Conservation (phyloP, 2,797 vertebrate genomes). For the Sebastes steindachneri region DNA sequence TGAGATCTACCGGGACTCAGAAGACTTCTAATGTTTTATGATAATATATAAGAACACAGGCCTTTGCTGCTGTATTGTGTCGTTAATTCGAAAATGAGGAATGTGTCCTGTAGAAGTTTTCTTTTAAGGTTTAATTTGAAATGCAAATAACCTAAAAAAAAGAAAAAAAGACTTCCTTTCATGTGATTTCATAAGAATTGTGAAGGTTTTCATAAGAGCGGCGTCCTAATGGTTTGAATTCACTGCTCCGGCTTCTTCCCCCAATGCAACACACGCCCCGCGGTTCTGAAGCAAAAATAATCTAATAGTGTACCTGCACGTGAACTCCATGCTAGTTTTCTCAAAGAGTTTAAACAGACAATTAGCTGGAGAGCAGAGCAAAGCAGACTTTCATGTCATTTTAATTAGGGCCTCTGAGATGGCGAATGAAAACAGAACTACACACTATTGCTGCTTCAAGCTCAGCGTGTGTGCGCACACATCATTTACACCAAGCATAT, state of each 20-base stretch:
- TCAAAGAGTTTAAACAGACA: constrained; percentile 38
- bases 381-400: constrained; percentile 29
- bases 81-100: background rate
- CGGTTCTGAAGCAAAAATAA: background rate
- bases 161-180: background rate
- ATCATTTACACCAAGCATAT: background rate
- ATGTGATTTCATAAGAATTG: background rate
- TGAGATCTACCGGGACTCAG: background rate
- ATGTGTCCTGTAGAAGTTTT: background rate
- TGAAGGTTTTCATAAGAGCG: background rate
- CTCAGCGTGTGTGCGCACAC: background rate
- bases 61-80: background rate
- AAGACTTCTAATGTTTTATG: background rate
- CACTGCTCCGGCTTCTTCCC: background rate
- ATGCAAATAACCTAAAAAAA: background rate
- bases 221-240: background rate
- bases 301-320: background rate
- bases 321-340: constrained; percentile 15
- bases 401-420: constrained; percentile 38
- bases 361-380: constrained; percentile 37
- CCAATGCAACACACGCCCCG: background rate
- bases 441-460: background rate
- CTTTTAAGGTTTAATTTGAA: background rate
- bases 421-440: background rate
- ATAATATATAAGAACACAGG: background rate